Evolutionary conservation across 2,888 invertebrate genomes (phyloP).

Genomic region (Leucophenga montana): DNA sequence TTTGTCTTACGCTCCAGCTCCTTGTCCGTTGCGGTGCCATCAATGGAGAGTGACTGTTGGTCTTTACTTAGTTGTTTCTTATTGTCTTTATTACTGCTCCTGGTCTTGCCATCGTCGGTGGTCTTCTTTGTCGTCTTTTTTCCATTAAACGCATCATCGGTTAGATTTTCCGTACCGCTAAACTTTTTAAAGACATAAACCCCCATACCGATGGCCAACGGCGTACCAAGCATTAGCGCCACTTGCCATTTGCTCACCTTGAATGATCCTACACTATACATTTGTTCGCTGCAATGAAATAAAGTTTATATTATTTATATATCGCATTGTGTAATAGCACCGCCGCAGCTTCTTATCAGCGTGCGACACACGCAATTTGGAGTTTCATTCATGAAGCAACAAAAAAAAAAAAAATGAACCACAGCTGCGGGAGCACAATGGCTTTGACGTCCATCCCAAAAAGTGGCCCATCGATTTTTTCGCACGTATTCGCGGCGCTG

Average conservation of each 20-base stretch:
- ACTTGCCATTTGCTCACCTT: conserved; percentile 85
- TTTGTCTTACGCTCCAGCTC: conserved; percentile 74
- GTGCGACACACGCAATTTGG: conserved; percentile 34
- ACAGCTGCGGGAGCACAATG: conserved; percentile 39
- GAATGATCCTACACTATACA: conserved; percentile 57
- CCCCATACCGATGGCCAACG: conserved; percentile 87
- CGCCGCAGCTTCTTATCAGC: conserved; percentile 17
- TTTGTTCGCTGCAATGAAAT: conserved; percentile 31
- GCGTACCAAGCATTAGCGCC: conserved; percentile 87
- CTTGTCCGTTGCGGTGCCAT: conserved; percentile 67
- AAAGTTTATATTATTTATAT: conserved; percentile 44
- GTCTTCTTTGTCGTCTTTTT: background rate
- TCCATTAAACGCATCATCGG: background rate
- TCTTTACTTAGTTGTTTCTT: conserved; percentile 71
- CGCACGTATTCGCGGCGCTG: conserved; percentile 9
- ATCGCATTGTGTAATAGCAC: conserved; percentile 54
- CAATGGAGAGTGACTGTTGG: conserved; percentile 76
- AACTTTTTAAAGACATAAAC: conserved; percentile 75
- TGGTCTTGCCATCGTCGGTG: conserved; percentile 9
- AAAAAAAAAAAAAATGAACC: background rate
- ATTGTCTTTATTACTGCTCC: conserved; percentile 67
- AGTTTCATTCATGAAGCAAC: conserved; percentile 3
- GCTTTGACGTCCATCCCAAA: conserved; percentile 40
- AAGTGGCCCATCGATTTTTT: conserved; percentile 40
- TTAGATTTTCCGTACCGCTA: conserved; percentile 2